Base-by-base conservation (phyloP, 2,888 invertebrate genomes). In the Cancer borealis region DNA sequence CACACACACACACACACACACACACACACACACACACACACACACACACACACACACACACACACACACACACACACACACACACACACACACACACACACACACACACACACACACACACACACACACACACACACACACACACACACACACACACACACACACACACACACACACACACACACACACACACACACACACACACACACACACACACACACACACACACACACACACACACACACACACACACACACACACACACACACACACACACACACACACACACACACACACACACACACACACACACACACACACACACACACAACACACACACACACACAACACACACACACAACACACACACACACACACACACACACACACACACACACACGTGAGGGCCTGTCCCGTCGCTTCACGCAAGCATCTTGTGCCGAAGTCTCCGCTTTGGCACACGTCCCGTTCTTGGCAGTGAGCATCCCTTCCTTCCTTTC, bases 31-130 rank as follows among this genome's bases (percentile, higher is more conserved):
- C 26, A 49, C 26, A n/a, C 30, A 91, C 91, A 91, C 91, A 91
- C 66, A 91, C 91, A 91, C 91, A 91, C 91, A 91, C 46, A 89
- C 26, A 89, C 47, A 45, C 49, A 47, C 30, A 89, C 26, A 49
- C 26, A n/a, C 30, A 91, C 91, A 91, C 91, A 91, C 66, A 91
- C 91, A 91, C 91, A 91, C 91, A 91, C 46, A 89, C 26, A 89
- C 47, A 45, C 49, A 47, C 30, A 89, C 26, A 49, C 26, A n/a
- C 30, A 91, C 91, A 91, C 91, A 91, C 66, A 91, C 91, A 91
- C 91, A 91, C 91, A 91, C 46, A 89, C 26, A 89, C 47, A 45
- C 49, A 47, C 30, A 89, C 26, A 49, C 26, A n/a, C 30, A 91
- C 91, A 91, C 91, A 91, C 66, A 91, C 91, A 91, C 91, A 91